A percentile compares a stretch with the other conserved stretches of the same genome.
Conservation (phyloP, 2,888 invertebrate species). For the Dicycla oo region DNA sequence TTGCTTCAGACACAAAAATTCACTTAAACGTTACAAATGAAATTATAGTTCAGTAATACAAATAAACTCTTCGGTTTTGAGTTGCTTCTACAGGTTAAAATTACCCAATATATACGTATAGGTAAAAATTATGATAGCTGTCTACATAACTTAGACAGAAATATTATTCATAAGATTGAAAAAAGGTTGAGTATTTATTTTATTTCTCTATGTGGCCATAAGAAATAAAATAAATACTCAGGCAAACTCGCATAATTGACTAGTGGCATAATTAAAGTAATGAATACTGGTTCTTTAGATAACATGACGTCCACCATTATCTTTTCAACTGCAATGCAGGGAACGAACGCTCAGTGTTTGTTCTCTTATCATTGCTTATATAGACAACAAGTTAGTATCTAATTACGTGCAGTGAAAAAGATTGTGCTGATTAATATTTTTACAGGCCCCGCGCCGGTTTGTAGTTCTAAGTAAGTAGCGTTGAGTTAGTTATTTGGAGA, state of each 20-base stretch:
- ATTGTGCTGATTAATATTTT: constrained; percentile 7
- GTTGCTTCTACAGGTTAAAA: background rate
- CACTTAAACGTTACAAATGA: too few relatives aligned
- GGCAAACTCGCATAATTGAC: background rate
- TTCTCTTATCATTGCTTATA: constrained; percentile 45
- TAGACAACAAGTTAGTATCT: constrained; percentile 39
- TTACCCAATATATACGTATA: too few relatives aligned
- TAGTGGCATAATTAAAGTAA: constrained; percentile 31
- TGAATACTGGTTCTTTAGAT: constrained; percentile 50
- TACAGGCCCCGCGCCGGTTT: background rate
- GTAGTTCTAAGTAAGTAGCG: background rate
- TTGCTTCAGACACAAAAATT: too few relatives aligned
- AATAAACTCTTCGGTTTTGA: background rate
- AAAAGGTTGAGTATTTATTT: too few relatives aligned
- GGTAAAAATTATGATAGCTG: too few relatives aligned
- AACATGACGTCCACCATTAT: constrained; percentile 50
- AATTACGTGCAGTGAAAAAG: constrained; percentile 19
- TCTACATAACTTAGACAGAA: too few relatives aligned
- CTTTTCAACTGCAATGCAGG: constrained; percentile 56
- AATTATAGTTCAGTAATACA: background rate
- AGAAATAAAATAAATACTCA: background rate
- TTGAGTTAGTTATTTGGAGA: background rate
- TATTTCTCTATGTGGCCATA: too few relatives aligned
- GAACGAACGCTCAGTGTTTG: constrained; percentile 20
- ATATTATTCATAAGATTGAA: background rate